Conservation (phyloP, 2,888 invertebrate species). For the Cephus pygmeus region DNA sequence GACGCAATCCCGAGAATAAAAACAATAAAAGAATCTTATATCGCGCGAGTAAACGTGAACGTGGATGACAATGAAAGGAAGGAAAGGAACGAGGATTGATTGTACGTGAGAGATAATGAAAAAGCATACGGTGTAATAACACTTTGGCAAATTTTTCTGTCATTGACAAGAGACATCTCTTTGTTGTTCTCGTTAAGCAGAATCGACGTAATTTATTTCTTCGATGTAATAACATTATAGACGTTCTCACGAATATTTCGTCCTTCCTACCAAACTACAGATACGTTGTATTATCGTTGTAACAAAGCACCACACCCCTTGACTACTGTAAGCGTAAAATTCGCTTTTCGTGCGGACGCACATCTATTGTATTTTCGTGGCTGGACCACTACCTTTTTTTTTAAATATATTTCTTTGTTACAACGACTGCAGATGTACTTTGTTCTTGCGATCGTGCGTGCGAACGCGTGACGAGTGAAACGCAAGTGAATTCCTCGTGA, state of each 20-base stretch:
- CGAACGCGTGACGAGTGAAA: not conserved
- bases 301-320: not conserved
- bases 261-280: not conserved
- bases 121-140: too few relatives aligned
- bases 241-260: not conserved
- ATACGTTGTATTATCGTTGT: not conserved
- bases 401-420: conserved; percentile 15
- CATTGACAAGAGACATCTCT: not conserved
- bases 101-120: not conserved
- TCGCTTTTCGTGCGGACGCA: not conserved
- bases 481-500: not conserved
- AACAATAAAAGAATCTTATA: not conserved
- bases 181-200: not conserved
- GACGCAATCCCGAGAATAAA: not conserved
- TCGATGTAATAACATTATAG: not conserved
- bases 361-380: conserved; percentile 28
- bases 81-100: not conserved
- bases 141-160: not conserved
- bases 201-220: not conserved
- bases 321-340: not conserved
- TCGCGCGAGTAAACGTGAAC: not conserved
- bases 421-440: not conserved
- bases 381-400: conserved; percentile 40
- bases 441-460: not conserved
- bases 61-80: not conserved